These are phyloP conservation scores for Girardinus metallicus DNA, from an alignment of 2,797 vertebrate genomes.

Conservation along the genomic window DNA sequence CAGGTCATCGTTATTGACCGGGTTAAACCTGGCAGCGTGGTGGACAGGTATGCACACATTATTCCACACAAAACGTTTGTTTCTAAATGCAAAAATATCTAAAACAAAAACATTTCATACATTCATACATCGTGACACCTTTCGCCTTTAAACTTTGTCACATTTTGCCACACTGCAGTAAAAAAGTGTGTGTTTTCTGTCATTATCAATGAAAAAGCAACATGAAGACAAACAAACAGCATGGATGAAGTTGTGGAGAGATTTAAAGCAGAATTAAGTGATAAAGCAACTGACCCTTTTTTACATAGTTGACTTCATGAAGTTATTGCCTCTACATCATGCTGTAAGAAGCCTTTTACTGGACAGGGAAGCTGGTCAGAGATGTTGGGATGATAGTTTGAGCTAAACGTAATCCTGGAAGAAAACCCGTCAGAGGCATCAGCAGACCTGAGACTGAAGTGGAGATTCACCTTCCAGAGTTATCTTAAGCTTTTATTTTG, in stretches of 20 bases:
- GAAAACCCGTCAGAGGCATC: background rate
- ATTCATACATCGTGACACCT: background rate
- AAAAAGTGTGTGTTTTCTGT: background rate
- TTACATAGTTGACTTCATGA: background rate
- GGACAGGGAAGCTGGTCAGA: background rate
- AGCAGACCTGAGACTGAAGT: background rate
- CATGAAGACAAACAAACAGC: background rate
- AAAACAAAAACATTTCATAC: background rate
- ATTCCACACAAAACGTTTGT: background rate
- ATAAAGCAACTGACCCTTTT: background rate
- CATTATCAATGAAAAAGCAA: background rate
- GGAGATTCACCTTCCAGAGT: background rate
- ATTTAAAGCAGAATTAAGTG: background rate
- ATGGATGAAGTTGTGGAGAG: background rate
- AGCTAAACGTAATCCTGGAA: background rate
- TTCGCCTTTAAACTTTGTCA: background rate
- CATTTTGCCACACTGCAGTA: background rate
- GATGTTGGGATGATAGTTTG: background rate
- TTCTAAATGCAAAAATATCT: background rate
- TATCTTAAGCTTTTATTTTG: background rate
- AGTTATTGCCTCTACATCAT: background rate
- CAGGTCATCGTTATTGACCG: constrained; percentile 93
- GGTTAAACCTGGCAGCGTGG: constrained; percentile 93
- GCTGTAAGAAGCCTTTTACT: background rate
- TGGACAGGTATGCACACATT: constrained; percentile 87